A percentile compares a stretch with the other conserved stretches of the same genome.
phyloP scores from a whole-genome alignment of 2,797 vertebrate genomes.

The Myotis pilosus region DNA sequence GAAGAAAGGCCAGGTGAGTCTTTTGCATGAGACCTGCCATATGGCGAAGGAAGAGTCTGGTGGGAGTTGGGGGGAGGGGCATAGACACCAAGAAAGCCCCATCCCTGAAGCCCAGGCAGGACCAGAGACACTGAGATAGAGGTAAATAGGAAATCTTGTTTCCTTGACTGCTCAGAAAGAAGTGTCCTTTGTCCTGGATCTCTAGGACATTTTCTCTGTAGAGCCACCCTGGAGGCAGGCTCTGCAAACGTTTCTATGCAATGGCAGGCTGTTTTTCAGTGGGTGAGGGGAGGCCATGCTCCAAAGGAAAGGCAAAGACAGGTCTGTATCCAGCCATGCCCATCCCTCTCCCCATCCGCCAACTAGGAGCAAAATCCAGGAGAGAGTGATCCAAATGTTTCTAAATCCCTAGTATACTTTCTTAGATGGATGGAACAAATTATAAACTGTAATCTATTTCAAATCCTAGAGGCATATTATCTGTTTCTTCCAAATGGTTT shows the following conservation, averaged over 20 bases:
- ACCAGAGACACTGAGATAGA: background rate
- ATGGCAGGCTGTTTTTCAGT: background rate
- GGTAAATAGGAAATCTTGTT: background rate
- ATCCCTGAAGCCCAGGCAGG: too few relatives aligned
- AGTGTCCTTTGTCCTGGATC: too few relatives aligned
- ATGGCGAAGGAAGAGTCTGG: background rate
- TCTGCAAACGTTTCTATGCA: background rate
- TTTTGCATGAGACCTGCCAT: background rate
- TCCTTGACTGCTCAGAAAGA: background rate
- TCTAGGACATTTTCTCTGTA: background rate
- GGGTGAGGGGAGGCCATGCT: background rate
- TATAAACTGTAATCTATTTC: background rate
- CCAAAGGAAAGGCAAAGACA: background rate
- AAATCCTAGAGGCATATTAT: background rate
- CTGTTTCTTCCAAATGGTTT: background rate
- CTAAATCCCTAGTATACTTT: rapidly evolving
- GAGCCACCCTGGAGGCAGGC: background rate
- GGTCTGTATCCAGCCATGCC: rapidly evolving
- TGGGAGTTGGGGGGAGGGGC: rapidly evolving
- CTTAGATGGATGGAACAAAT: background rate
- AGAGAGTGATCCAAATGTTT: background rate
- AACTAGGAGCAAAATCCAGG: background rate
- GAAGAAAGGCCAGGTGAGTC: background rate
- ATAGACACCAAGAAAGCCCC: background rate
- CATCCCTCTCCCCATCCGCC: background rate